Evolutionary conservation across 2,888 invertebrate genomes (phyloP).

Genomic region (Meghimatium bilineatum): DNA sequence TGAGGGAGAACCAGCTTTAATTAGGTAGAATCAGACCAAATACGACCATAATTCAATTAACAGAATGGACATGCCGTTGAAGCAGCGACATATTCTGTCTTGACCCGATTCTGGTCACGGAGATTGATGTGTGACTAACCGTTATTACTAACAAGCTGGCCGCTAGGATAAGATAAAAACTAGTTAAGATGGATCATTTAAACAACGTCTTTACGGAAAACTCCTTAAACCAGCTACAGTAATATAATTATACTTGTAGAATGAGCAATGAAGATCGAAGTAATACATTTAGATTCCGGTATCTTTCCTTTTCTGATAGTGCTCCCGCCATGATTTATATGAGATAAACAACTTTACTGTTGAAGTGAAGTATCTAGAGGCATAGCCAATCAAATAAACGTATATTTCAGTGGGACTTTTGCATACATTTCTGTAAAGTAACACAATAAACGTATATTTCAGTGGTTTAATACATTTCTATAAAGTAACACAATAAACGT

Average conservation of each 20-base stretch:
- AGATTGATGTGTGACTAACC: background rate
- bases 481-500: too few species aligned
- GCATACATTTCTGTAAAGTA: too few species aligned
- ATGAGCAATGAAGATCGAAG: too few species aligned
- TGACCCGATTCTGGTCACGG: background rate
- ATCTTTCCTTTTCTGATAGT: background rate
- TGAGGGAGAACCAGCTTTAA: background rate
- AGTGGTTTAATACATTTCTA: too few species aligned
- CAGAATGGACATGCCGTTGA: background rate
- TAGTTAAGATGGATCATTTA: background rate
- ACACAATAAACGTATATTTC: too few species aligned
- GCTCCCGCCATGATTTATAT: too few species aligned
- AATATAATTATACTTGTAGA: background rate
- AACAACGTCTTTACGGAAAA: background rate
- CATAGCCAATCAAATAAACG: too few species aligned
- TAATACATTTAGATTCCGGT: background rate
- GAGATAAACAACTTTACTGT: too few species aligned
- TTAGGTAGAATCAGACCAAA: background rate
- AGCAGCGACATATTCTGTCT: background rate
- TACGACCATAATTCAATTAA: background rate
- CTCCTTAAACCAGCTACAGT: background rate
- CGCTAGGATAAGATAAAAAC: background rate
- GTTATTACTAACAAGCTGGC: background rate
- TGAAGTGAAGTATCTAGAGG: too few species aligned
- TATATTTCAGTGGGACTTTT: too few species aligned